phyloP scores from a whole-genome alignment of 2,797 vertebrate species.

The Tachyglossus aculeatus region DNA sequence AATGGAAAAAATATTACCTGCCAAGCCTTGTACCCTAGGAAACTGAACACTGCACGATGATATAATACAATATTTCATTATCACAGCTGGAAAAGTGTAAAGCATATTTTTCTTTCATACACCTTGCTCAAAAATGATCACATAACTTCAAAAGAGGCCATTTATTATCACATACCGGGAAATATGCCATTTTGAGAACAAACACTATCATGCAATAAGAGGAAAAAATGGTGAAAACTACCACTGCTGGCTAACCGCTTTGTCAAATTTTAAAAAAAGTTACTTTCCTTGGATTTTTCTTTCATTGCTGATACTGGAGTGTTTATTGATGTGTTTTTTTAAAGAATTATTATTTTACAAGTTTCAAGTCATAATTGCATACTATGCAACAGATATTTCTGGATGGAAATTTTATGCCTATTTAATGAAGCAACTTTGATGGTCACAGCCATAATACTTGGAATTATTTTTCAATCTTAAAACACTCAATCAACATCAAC shows the following conservation, averaged over 20 bases:
- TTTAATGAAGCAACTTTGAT: constrained; percentile 2
- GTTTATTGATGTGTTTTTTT: too few species aligned
- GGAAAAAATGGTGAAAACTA: neutral
- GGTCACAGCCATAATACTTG: neutral
- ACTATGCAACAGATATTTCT: too few species aligned
- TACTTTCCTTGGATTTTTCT: neutral
- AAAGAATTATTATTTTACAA: too few species aligned
- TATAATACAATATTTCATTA: neutral
- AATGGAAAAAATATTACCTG: neutral
- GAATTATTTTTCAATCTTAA: constrained; percentile 1
- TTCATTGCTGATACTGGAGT: too few species aligned
- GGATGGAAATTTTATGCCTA: too few species aligned
- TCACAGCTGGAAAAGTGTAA: neutral
- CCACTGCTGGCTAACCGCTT: neutral
- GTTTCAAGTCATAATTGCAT: too few species aligned
- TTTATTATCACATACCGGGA: neutral
- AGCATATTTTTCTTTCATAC: neutral
- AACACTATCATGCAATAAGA: neutral
- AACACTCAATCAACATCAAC: neutral
- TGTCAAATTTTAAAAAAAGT: neutral
- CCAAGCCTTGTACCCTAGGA: neutral
- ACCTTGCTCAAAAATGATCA: too few species aligned
- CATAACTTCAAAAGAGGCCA: neutral
- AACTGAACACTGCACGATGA: neutral
- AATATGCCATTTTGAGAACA: neutral